A percentile compares a stretch with the other conserved stretches of the same genome.
Conservation (phyloP, 2,797 vertebrate genomes). For the Cynodonichthys magdalenae region DNA sequence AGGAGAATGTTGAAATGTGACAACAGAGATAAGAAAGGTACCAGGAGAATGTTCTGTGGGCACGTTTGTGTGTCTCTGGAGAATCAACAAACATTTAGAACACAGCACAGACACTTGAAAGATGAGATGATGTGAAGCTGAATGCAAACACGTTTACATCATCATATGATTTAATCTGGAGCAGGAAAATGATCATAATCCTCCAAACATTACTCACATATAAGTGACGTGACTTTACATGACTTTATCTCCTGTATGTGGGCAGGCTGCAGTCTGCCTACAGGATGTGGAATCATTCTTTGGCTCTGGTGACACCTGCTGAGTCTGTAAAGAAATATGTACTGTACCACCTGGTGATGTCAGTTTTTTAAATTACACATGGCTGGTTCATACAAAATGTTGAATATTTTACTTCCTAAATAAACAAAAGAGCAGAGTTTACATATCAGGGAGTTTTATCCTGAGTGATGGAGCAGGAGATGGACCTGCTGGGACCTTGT, state of each 20-base stretch:
- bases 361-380: too few species aligned
- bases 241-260: conserved; percentile 6
- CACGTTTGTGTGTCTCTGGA: conserved; percentile 14
- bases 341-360: too few species aligned
- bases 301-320: too few species aligned
- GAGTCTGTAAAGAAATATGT: too few species aligned
- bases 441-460: too few species aligned
- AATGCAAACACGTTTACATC: conserved; percentile 9
- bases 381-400: too few species aligned
- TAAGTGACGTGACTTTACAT: background rate
- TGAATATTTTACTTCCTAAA: too few species aligned
- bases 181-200: conserved; percentile 15
- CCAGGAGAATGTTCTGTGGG: conserved; percentile 57
- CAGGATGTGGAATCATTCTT: too few species aligned
- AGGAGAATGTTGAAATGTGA: conserved; percentile 51
- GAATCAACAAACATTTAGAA: conserved; percentile 29
- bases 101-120: background rate
- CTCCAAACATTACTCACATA: conserved; percentile 3
- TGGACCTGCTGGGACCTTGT: too few species aligned
- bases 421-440: too few species aligned
- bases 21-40: conserved; percentile 68
- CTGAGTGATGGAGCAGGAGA: too few species aligned
- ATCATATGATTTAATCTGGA: background rate
- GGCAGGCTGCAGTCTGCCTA: too few species aligned
- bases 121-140: conserved; percentile 2